Evolutionary conservation across 2,888 invertebrate genomes (phyloP).

Genomic region (Marasmarcha lunaedactyla): DNA sequence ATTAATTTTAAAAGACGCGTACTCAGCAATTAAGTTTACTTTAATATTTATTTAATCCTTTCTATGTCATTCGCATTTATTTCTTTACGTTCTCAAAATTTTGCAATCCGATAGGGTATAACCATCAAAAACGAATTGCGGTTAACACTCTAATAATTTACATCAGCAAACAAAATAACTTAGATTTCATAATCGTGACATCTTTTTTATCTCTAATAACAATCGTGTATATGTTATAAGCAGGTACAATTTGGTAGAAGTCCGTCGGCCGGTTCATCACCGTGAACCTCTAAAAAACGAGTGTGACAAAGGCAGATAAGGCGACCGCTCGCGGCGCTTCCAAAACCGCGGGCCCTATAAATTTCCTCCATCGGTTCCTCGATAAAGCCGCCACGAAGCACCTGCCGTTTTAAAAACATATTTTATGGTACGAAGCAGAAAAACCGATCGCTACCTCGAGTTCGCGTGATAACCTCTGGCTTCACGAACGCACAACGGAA

Average conservation of each 20-base stretch:
- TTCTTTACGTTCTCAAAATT: no score
- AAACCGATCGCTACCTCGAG: constrained; percentile 30
- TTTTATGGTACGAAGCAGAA: constrained; percentile 47
- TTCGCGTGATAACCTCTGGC: constrained; percentile 1
- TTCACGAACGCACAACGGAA: no score
- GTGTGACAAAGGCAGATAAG: constrained; percentile 4
- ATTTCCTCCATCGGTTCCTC: constrained; percentile 40
- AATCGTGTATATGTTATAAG: no score
- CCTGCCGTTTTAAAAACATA: constrained; percentile 41
- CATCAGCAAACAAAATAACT: no score
- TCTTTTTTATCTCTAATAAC: no score
- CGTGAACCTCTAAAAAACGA: not conserved
- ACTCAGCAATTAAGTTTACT: not conserved
- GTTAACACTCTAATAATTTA: no score
- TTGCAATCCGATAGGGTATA: no score
- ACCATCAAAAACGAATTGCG: no score
- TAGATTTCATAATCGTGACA: no score
- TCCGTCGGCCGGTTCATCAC: no score
- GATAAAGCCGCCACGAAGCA: constrained; percentile 39
- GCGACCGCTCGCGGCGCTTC: constrained; percentile 48
- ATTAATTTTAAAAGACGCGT: not conserved
- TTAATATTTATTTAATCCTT: not conserved
- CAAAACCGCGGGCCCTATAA: constrained; percentile 43
- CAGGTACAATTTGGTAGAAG: no score
- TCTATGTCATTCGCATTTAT: no score